Evolutionary conservation across 2,797 vertebrate genomes (phyloP).

Genomic region (Pangasius mekongensis): DNA sequence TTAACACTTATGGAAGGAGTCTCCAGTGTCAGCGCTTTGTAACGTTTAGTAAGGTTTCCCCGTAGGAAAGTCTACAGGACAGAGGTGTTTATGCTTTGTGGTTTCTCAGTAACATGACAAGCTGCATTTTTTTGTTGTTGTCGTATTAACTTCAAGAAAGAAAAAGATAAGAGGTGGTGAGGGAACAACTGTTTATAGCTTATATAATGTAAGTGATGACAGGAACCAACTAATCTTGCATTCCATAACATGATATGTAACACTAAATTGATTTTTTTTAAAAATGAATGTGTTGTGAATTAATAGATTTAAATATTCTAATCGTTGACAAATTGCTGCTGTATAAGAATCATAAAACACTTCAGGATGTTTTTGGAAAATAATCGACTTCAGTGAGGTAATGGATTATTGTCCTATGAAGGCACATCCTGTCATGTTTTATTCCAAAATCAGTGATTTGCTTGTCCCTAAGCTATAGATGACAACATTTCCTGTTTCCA

Average conservation of each 20-base stretch:
- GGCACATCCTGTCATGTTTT: neutral
- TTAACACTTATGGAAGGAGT: constrained; percentile 4
- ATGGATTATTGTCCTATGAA: neutral
- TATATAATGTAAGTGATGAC: neutral
- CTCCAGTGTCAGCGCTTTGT: neutral
- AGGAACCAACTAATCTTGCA: neutral
- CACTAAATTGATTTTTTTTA: neutral
- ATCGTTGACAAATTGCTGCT: neutral
- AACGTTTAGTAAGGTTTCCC: neutral
- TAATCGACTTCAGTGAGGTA: neutral
- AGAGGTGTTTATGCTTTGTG: neutral
- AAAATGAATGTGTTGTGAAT: neutral
- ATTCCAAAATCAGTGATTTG: constrained; percentile 71
- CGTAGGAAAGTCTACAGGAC: too few relatives aligned
- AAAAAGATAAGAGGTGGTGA: neutral
- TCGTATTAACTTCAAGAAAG: neutral
- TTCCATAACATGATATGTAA: neutral
- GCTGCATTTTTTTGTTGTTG: neutral
- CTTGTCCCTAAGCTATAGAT: constrained; percentile 65
- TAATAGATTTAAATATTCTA: neutral
- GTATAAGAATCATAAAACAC: neutral
- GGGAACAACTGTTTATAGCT: neutral
- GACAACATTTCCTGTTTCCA: constrained; percentile 53
- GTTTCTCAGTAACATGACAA: neutral
- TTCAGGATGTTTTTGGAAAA: neutral